Conservation (phyloP, 2,113 vertebrate species). For the Rhizomys pruinosus region DNA sequence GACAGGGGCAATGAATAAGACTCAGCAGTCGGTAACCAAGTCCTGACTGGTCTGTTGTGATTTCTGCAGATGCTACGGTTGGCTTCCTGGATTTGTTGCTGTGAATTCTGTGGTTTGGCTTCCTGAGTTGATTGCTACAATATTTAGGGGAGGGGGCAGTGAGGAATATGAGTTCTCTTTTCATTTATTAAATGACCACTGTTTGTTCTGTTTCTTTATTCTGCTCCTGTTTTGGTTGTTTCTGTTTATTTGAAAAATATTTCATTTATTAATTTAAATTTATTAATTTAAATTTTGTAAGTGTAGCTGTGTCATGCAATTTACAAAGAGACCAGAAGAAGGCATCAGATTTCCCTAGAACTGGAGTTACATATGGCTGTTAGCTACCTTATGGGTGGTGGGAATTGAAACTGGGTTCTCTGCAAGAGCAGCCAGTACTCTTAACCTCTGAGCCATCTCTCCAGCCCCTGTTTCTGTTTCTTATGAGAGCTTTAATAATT, state of each 20-base stretch:
- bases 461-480: background rate
- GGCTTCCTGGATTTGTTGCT: background rate
- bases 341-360: too few relatives aligned
- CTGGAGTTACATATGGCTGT: too few relatives aligned
- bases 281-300: too few relatives aligned
- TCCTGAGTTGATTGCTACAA: background rate
- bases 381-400: too few relatives aligned
- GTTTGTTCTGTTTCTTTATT: background rate
- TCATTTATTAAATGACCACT: background rate
- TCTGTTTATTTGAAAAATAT: too few relatives aligned
- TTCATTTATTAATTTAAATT: too few relatives aligned
- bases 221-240: background rate
- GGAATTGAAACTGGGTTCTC: too few relatives aligned
- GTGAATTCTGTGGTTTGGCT: background rate
- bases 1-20: background rate
- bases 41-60: background rate
- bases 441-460: too few relatives aligned
- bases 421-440: too few relatives aligned
- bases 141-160: background rate
- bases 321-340: too few relatives aligned
- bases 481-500: background rate
- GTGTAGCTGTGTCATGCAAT: too few relatives aligned
- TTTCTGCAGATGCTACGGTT: background rate
- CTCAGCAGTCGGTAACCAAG: background rate
- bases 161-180: background rate